Evolutionary conservation across 1,140 invertebrate species (phyloP), one percentile per base, ranked within the genome.

Genomic region (Neodiprion pinetum): DNA sequence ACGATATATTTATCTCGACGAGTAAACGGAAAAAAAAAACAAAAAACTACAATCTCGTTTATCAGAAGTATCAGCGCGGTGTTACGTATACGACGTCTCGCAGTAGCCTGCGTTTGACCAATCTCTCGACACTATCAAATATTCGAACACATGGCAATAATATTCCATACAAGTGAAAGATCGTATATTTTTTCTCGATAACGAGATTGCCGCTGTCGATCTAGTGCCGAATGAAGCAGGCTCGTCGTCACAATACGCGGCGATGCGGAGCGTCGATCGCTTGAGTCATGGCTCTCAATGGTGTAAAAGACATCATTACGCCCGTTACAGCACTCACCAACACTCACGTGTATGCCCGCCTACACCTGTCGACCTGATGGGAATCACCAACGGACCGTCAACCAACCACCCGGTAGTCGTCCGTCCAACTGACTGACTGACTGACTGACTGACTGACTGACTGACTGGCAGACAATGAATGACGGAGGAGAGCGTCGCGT

Each of bases 401-500:
- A 61, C 53, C 8, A 9, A 61, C n/a, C 53, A n/a, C 53, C 53
- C 53, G n/a, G 53, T 14, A 4, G 11, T 12, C 53, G 11, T 9
- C 11, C n/a, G 53, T 61, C 53, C n/a, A 12, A 17, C 53, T 61
- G 53, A 61, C 53, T 61, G 53, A 61, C 53, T 61, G 53, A 61
- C 11, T 61, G 53, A 61, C 53, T 61, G 53, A 61, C 11, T 61
- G 53, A 61, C 53, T 61, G 53, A 61, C 53, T 61, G n/a, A 61
- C 53, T 61, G 53, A 61, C 53, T 61, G n/a, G n/a, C 53, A 61
- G 53, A 61, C 53, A 61, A 61, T 61, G 53, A 61, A 61, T 61
- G 53, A 61, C 53, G 53, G 53, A 61, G 53, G 53, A 61, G 53
- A 5, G 53, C 53, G n/a, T 12, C 53, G 5, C 53, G 53, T 61